Conservation (phyloP, 2,113 vertebrate species). For the Catharus bicknelli region DNA sequence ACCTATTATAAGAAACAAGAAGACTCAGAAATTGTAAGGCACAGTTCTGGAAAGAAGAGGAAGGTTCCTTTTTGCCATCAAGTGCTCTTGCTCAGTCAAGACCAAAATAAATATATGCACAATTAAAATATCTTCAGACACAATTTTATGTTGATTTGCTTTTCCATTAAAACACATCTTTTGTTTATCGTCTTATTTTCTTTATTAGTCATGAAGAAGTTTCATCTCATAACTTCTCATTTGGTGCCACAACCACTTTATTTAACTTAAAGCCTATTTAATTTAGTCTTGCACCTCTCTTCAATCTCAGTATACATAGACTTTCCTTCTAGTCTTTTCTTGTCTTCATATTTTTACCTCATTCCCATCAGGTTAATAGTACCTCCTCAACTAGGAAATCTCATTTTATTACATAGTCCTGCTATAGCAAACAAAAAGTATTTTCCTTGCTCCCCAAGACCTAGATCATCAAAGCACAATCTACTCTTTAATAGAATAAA, state of each 20-base stretch:
- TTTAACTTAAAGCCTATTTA: not conserved
- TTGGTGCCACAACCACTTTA: not conserved
- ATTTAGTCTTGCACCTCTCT: not conserved
- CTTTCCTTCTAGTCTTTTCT: not conserved
- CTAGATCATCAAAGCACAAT: constrained; percentile 16
- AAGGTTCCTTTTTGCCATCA: not conserved
- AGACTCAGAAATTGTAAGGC: not conserved
- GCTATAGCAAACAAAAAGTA: not conserved
- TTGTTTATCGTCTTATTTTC: not conserved
- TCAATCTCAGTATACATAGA: not conserved
- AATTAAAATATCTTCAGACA: not conserved
- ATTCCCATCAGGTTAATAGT: not conserved
- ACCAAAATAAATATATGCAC: not conserved
- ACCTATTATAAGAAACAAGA: not conserved
- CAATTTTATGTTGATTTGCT: not conserved
- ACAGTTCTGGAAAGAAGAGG: not conserved
- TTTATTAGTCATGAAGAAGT: not conserved
- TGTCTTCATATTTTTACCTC: not conserved
- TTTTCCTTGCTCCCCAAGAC: not conserved
- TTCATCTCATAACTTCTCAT: not conserved
- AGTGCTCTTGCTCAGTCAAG: not conserved
- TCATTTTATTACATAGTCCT: not conserved
- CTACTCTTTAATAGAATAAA: constrained; percentile 18
- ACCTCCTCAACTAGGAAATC: not conserved
- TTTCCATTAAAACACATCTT: not conserved